These are phyloP conservation scores for Echinops telfairi DNA, from an alignment of 2,113 vertebrate species.

Conservation along the genomic window DNA sequence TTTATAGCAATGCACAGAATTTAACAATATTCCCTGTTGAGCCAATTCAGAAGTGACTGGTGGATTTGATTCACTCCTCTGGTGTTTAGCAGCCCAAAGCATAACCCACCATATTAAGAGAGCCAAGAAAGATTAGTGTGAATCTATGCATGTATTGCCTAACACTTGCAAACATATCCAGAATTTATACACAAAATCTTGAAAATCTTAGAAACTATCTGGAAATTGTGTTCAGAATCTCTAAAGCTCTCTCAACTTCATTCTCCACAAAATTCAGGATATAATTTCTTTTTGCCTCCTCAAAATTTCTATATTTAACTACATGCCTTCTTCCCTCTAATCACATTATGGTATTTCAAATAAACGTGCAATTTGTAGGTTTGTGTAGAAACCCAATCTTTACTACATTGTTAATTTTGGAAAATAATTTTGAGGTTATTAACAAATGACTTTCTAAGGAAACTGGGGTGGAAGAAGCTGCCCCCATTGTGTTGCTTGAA, in stretches of 20 bases:
- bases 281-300: neutral
- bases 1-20: no score
- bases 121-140: no score
- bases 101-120: no score
- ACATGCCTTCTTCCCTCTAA: neutral
- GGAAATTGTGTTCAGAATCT: slow-evolving; percentile 28
- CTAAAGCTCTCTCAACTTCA: neutral
- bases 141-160: no score
- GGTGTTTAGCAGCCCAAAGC: no score
- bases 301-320: slow-evolving; percentile 27
- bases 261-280: neutral
- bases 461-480: neutral
- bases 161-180: neutral
- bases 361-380: neutral
- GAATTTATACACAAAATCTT: neutral
- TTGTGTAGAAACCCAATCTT: neutral
- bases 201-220: neutral
- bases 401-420: neutral
- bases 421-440: slow-evolving; percentile 5
- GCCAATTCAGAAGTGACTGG: no score
- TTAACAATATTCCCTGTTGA: no score
- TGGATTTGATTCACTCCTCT: no score
- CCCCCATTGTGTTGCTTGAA: neutral
- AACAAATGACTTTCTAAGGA: slow-evolving; percentile 13
- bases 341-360: neutral